Percentiles rank a stretch among this genome's conserved stretches.
Conservation (phyloP, 2,113 vertebrate genomes). For the Triplophysa siluroides region DNA sequence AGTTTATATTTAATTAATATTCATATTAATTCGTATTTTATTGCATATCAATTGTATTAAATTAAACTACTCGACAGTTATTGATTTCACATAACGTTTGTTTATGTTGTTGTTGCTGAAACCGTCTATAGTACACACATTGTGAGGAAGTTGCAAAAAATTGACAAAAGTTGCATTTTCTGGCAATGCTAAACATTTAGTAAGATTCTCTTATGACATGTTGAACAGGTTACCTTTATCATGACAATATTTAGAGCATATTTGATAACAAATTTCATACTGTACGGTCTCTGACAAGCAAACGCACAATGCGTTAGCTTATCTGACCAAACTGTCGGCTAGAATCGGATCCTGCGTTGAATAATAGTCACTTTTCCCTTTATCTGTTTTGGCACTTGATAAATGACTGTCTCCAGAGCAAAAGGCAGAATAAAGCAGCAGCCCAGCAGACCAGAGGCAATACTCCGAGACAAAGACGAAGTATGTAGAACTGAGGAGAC, state of each 20-base stretch:
- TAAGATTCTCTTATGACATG: not conserved
- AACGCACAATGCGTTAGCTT: not conserved
- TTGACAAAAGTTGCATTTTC: not conserved
- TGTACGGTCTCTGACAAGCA: not conserved
- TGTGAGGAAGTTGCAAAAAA: too few relatives aligned
- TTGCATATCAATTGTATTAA: too few relatives aligned
- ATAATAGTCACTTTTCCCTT: constrained; percentile 5
- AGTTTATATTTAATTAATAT: too few relatives aligned
- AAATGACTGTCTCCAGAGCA: not conserved
- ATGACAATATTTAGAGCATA: not conserved
- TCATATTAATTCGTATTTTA: too few relatives aligned
- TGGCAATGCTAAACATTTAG: not conserved
- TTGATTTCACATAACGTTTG: too few relatives aligned
- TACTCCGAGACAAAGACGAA: constrained; percentile 16
- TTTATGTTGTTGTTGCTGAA: too few relatives aligned
- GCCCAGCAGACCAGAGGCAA: not conserved
- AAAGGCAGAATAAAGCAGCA: not conserved
- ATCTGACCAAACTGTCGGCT: constrained; percentile 1
- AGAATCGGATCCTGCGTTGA: constrained; percentile 14
- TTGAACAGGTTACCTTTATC: not conserved
- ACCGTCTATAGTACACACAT: too few relatives aligned
- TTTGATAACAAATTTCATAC: not conserved
- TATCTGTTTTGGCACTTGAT: constrained; percentile 16
- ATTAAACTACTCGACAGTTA: too few relatives aligned
- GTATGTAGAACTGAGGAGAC: not conserved